phyloP scores from a whole-genome alignment of 2,797 vertebrate genomes.

The Lophius americanus region DNA sequence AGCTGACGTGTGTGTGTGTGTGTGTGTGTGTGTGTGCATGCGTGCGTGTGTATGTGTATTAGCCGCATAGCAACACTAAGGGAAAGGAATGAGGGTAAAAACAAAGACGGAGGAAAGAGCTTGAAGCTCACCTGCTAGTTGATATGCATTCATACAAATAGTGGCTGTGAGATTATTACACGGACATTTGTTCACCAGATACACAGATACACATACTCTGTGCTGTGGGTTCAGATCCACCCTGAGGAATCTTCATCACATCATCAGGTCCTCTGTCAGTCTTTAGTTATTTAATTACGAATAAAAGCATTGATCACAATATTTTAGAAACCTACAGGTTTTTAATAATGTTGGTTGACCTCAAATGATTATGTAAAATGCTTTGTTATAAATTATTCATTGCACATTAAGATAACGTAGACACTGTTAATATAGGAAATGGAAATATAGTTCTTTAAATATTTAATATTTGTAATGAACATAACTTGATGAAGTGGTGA shows the following conservation, averaged over 20 bases:
- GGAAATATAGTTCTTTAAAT: too few species aligned
- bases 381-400: neutral
- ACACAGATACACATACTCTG: too few species aligned
- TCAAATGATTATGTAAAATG: neutral
- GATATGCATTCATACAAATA: neutral
- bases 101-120: constrained; percentile 15
- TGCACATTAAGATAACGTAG: neutral
- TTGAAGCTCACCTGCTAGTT: constrained; percentile 6
- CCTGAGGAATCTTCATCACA: too few species aligned
- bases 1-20: constrained; percentile 30
- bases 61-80: constrained; percentile 41
- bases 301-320: too few species aligned
- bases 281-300: too few species aligned
- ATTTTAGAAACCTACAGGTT: too few species aligned
- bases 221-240: too few species aligned
- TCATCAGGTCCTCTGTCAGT: too few species aligned
- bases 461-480: neutral
- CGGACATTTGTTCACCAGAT: too few species aligned
- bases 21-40: constrained; percentile 9
- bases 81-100: constrained; percentile 29
- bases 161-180: too few species aligned
- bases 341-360: too few species aligned
- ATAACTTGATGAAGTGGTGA: neutral
- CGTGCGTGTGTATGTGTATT: neutral
- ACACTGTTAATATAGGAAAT: too few species aligned